Evolutionary conservation across 37 sponge, comb jelly and placozoan genomes (phyloP), one percentile per base, ranked within the genome.

Genomic region (Bolinopsis microptera): DNA sequence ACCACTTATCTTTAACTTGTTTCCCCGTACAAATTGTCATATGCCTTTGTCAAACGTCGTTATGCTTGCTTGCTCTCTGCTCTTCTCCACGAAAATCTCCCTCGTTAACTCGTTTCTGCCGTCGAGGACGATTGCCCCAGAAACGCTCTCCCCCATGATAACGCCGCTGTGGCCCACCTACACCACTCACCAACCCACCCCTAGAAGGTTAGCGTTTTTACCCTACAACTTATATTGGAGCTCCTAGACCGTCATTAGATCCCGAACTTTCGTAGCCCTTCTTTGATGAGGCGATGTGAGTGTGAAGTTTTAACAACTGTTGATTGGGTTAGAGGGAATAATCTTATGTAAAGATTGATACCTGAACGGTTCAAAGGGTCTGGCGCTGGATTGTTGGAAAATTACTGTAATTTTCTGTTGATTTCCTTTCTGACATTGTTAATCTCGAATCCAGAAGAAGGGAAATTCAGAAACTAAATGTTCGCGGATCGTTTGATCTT

Each of bases 21-120:
- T 48, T 48, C 5, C 61, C 82, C 9, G 38, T 35, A 36, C 82
- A 28, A 80, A 34, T 36, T 80, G 37, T 80, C 21, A 80, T 80
- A 33, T 36, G 38, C 82, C 32, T 80, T 80, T 31, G 38, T 35
- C 37, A 80, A 35, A 16, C 35, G 1, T 80, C 38, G 82, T 34
- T 30, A 36, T 80, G 82, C 38, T 33, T 30, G 35, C 75, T 80
- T 80, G 82, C 38, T 33, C 37, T 80, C 23, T 80, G n/a, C n/a
- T n/a, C 82, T 37, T n/a, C 3, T 2, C 26, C 61, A 13, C 5
- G 61, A 48, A 48, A 5, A 13, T 48, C 9, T 13, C 61, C 5
- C 61, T 48, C 61, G 61, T 48, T 48, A 48, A 13, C 61, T 48
- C 61, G 9, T 48, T 48, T 48, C 13, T 48, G 13, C 61, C 61